Conservation (phyloP, 2,888 invertebrate genomes). For the Chymomyza procnemis region DNA sequence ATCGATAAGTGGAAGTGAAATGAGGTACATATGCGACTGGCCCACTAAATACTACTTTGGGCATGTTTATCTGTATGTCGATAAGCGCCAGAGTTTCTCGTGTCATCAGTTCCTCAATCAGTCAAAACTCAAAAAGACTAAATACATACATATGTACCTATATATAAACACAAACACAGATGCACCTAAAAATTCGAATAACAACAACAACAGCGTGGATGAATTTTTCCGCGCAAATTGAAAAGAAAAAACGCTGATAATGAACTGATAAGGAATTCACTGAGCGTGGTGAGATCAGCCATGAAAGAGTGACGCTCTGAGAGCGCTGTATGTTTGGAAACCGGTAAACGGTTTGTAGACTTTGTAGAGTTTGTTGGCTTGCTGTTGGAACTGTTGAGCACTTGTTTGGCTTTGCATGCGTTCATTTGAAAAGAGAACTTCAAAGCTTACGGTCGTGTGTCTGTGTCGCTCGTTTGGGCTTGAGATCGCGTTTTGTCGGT, state of each 20-base stretch:
- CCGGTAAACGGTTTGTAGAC: constrained; percentile 56
- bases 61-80: constrained; percentile 7
- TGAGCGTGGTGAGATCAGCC: constrained; percentile 5
- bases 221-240: constrained; percentile 67
- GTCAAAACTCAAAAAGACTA: constrained; percentile 47
- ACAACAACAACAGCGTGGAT: constrained; percentile 53
- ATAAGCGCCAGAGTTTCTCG: constrained; percentile 42
- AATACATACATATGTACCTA: constrained; percentile 38
- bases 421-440: constrained; percentile 64
- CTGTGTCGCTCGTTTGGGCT: constrained; percentile 6
- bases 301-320: constrained; percentile 13
- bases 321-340: constrained; percentile 26
- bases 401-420: constrained; percentile 56
- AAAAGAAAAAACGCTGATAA: constrained; percentile 57
- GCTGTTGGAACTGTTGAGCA: constrained; percentile 31
- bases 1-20: constrained; percentile 2
- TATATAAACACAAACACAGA: constrained; percentile 33
- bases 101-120: constrained; percentile 58
- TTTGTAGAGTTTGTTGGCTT: constrained; percentile 46
- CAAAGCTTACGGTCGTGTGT: constrained; percentile 60
- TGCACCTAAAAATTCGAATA: background rate
- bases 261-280: constrained; percentile 53
- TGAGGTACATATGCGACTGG: no score
- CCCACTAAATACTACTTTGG: background rate
- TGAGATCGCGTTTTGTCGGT: constrained; percentile 37